Evolutionary conservation across 2,113 vertebrate species (phyloP).

Genomic region (Zosterops japonicus): DNA sequence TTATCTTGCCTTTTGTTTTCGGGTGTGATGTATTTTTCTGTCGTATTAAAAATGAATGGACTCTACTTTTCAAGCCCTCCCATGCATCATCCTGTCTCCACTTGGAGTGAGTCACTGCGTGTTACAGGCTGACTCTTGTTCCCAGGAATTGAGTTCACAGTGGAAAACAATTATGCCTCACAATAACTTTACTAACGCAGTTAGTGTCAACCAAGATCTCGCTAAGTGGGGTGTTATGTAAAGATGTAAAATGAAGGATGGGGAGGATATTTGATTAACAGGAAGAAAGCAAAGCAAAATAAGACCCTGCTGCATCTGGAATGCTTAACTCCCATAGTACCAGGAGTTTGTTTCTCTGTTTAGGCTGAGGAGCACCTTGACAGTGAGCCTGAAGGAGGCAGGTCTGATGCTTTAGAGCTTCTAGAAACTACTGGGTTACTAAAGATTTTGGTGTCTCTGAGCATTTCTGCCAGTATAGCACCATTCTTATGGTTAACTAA

Average conservation of each 20-base stretch:
- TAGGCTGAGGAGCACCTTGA: neutral
- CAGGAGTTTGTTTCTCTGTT: neutral
- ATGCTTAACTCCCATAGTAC: neutral
- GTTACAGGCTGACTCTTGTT: slow-evolving; percentile 45
- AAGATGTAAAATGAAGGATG: slow-evolving; percentile 39
- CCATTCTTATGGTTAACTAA: neutral
- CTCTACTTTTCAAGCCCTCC: slow-evolving; percentile 6
- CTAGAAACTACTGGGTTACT: neutral
- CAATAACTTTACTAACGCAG: slow-evolving; percentile 58
- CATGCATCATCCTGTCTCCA: slow-evolving; percentile 68
- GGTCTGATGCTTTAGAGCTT: neutral
- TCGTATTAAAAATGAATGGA: slow-evolving; percentile 68
- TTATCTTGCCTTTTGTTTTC: slow-evolving; percentile 59
- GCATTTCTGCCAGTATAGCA: neutral
- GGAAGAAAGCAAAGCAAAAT: slow-evolving; percentile 13
- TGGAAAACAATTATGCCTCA: slow-evolving; percentile 44
- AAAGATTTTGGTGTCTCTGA: neutral
- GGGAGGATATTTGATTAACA: slow-evolving; percentile 49
- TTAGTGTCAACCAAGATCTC: slow-evolving; percentile 54
- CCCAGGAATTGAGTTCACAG: slow-evolving; percentile 28
- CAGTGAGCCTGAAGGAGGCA: neutral
- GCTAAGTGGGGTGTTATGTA: slow-evolving; percentile 12
- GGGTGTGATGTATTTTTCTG: slow-evolving; percentile 64
- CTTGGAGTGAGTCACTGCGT: slow-evolving; percentile 18
- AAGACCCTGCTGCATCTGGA: neutral